Evolutionary conservation across 1,140 invertebrate species (phyloP).

Genomic region (Maniola jurtina): DNA sequence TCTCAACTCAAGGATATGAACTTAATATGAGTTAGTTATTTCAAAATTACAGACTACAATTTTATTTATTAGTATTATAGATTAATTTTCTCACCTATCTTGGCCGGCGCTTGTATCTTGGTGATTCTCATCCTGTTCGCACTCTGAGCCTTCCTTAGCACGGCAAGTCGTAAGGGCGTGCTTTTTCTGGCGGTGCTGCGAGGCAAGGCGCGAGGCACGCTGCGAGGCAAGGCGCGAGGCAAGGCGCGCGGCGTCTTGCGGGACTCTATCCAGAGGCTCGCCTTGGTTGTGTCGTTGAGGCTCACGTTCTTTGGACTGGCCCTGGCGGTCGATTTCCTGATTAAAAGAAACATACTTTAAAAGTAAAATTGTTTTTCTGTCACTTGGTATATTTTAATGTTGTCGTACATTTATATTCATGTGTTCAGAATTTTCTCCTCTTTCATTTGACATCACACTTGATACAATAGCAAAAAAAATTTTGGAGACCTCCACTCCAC

Average conservation of each 20-base stretch:
- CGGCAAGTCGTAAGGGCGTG: slow-evolving; percentile 40
- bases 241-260: slow-evolving; percentile 31
- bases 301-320: slow-evolving; percentile 14
- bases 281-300: slow-evolving; percentile 42
- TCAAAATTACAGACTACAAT: too few relatives aligned
- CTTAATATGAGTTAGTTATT: too few relatives aligned
- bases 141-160: slow-evolving; percentile 38
- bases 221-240: background rate
- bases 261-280: slow-evolving; percentile 53
- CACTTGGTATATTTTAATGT: too few relatives aligned
- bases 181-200: slow-evolving; percentile 24
- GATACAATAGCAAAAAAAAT: too few relatives aligned
- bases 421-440: too few relatives aligned
- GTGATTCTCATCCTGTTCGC: slow-evolving; percentile 30
- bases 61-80: too few relatives aligned
- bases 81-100: slow-evolving; percentile 41
- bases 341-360: background rate
- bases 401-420: too few relatives aligned
- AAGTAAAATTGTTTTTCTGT: too few relatives aligned
- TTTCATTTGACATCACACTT: too few relatives aligned
- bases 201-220: background rate
- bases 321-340: background rate
- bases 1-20: too few relatives aligned
- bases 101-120: slow-evolving; percentile 41
- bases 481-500: too few relatives aligned